Conservation (phyloP, 2,113 vertebrate species). For the Sylvicapra grimmia region DNA sequence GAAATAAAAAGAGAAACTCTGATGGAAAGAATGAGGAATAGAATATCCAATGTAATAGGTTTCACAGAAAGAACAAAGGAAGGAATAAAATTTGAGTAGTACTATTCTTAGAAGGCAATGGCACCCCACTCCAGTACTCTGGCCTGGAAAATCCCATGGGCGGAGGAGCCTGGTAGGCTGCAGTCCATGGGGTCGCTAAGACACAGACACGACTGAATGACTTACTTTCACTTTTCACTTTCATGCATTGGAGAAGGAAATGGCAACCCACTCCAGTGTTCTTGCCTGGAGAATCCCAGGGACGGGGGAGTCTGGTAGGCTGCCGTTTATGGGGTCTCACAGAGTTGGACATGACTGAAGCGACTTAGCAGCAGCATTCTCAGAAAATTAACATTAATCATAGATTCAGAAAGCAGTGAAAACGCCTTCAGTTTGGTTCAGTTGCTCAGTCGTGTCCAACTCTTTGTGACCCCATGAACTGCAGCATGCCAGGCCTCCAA, state of each 20-base stretch:
- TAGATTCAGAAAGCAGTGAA: not conserved
- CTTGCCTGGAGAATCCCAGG: too few species aligned
- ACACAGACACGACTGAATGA: too few species aligned
- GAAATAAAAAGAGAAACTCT: not conserved
- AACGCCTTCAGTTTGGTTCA: not conserved
- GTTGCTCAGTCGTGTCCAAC: accelerated
- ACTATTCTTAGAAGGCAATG: not conserved
- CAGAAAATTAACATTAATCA: not conserved
- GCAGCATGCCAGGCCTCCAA: not conserved
- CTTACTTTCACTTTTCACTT: too few species aligned
- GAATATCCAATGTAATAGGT: not conserved
- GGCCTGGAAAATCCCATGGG: too few species aligned
- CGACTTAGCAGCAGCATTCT: not conserved
- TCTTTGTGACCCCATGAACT: not conserved
- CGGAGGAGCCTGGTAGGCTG: too few species aligned
- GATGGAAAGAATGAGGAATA: not conserved
- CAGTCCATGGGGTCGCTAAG: too few species aligned
- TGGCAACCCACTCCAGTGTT: too few species aligned
- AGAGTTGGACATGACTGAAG: too few species aligned
- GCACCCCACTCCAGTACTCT: too few species aligned
- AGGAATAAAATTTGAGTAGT: not conserved
- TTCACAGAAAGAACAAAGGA: not conserved
- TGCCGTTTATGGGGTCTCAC: too few species aligned
- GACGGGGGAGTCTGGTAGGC: too few species aligned
- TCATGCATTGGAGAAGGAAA: too few species aligned